Evolutionary conservation across 2,797 vertebrate genomes (phyloP).

Genomic region (Gambusia yucatana): DNA sequence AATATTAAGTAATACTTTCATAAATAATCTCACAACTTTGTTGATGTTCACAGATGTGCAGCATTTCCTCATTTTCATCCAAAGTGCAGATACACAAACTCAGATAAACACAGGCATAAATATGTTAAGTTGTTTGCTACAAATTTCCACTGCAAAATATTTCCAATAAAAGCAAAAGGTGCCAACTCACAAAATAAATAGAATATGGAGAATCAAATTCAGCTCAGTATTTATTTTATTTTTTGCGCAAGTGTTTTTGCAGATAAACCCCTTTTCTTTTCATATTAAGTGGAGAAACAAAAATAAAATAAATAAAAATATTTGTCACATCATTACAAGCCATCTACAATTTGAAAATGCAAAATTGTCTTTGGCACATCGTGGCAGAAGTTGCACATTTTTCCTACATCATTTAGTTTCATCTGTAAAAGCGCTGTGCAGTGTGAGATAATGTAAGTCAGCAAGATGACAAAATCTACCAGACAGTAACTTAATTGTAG

Average conservation of each 20-base stretch:
- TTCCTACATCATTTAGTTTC: background rate
- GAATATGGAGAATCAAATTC: background rate
- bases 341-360: constrained; percentile 20
- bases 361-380: constrained; percentile 49
- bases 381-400: constrained; percentile 3
- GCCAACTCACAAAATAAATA: background rate
- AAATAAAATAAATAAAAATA: constrained; percentile 7
- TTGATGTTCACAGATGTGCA: constrained; percentile 15
- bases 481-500: background rate
- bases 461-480: background rate
- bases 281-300: constrained; percentile 6
- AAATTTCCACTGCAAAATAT: background rate
- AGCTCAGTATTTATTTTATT: too few relatives aligned
- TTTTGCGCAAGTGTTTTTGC: background rate
- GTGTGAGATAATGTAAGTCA: background rate
- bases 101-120: constrained; percentile 30
- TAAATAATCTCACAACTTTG: constrained; percentile 39
- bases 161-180: constrained; percentile 1
- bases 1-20: constrained; percentile 50
- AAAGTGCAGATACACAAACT: constrained; percentile 50
- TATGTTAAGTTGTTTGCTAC: background rate
- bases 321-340: background rate
- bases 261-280: background rate
- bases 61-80: constrained; percentile 45
- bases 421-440: background rate